Base-by-base conservation (phyloP, 2,888 invertebrate genomes). In the Creontiades dilutus region DNA sequence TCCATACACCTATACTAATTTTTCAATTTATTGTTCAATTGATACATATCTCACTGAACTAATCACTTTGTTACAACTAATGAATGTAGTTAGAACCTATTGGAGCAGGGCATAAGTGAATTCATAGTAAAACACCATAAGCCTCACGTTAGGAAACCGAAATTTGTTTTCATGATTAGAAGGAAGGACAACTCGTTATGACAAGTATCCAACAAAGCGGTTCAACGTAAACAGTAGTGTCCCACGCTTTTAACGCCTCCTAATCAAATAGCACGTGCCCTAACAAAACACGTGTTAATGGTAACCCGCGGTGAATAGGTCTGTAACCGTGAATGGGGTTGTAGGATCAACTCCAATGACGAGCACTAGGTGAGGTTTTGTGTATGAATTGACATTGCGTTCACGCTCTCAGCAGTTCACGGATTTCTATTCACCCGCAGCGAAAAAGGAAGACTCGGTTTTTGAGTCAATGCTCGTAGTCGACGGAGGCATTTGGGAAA, bases 401-500 rank as follows among this genome's bases (percentile, higher is more conserved):
- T 68, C 68, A 68, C 68, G 68, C 68, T 68, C 68, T 68, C 23
- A 68, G 68, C 19, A 68, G 46, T 78, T 76, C 76, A 78, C 78
- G 78, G 78, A 46, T 78, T 46, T 11, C 78, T 78, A 78, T 78
- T 78, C 78, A 78, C 52, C 23, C 68, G 46, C 78, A 47, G 16
- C 78, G 46, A 47, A 78, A 47, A 47, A 76, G 28, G 47, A 46
- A 47, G 78, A 78, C 19, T 37, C 37, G 78, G 78, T 46, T 82
- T 82, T 82, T 47, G 82, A 82, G 82, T 82, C 82, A 82, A 52
- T 52, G 82, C 23, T 82, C 27, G 46, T 81, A 37, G 80, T 52
- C 47, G 52, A 7, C 19, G 37, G 82, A 28, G 16, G 47, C 52
- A 82, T 82, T 82, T 52, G 82, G 19, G 23, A 23, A 27, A 68